Conservation (phyloP, 2,113 vertebrate species). For the Pluvianellus socialis region DNA sequence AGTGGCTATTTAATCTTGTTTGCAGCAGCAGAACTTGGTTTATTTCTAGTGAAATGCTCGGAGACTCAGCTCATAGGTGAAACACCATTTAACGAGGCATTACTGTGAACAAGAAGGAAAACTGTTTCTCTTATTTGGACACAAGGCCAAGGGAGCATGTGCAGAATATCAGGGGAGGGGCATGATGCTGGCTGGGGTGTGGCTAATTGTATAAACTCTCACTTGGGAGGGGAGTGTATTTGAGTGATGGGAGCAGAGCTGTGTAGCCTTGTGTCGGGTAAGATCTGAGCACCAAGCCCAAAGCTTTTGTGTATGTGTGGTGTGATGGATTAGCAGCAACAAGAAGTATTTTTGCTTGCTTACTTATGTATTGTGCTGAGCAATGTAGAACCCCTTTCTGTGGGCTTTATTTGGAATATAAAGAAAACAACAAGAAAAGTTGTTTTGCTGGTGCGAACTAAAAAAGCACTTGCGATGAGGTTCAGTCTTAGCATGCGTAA, state of each 20-base stretch:
- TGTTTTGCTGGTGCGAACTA: neutral
- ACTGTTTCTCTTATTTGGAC: neutral
- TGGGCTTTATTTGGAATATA: neutral
- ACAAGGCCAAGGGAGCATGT: neutral
- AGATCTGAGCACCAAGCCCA: neutral
- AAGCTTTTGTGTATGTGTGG: neutral
- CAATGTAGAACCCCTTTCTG: neutral
- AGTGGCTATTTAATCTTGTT: constrained; percentile 5
- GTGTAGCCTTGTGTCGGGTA: neutral
- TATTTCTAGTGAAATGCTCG: neutral
- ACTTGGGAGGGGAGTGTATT: too few relatives aligned
- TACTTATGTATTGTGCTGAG: neutral
- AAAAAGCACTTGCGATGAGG: neutral
- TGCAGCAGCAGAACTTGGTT: neutral
- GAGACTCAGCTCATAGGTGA: neutral
- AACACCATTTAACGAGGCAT: neutral
- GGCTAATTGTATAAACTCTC: neutral
- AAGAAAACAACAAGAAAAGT: neutral
- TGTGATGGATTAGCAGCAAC: neutral
- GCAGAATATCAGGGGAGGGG: neutral
- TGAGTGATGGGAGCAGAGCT: neutral
- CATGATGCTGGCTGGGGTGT: neutral
- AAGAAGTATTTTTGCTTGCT: neutral
- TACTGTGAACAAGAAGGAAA: neutral
- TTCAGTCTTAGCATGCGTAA: neutral